A percentile compares a stretch with the other conserved stretches of the same genome.
phyloP scores from a whole-genome alignment of 2,113 vertebrate genomes.

The Hassar affinis region DNA sequence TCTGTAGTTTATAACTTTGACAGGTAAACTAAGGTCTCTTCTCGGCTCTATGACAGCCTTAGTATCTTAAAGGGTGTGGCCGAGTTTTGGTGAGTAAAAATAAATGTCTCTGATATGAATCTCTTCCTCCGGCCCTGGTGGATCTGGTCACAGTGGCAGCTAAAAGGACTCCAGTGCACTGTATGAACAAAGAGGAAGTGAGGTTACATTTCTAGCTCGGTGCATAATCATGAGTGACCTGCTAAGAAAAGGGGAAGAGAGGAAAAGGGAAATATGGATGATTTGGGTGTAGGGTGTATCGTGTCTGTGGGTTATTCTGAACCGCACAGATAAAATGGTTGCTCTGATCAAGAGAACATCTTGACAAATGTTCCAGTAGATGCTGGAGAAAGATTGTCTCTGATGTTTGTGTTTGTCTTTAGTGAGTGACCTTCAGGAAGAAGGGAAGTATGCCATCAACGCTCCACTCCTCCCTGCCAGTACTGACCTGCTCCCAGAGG shows the following conservation, averaged over 20 bases:
- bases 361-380: too few relatives aligned
- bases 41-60: not conserved
- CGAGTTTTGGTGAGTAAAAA: conserved; percentile 1
- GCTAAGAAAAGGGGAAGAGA: conserved; percentile 2
- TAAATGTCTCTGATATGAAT: conserved; percentile 11
- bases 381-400: not conserved
- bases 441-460: conserved; percentile 93
- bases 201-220: not conserved
- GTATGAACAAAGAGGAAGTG: conserved; percentile 11
- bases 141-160: not conserved
- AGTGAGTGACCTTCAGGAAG: conserved; percentile 95
- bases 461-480: conserved; percentile 78
- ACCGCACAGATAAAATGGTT: not conserved
- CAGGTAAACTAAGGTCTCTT: not conserved
- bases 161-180: not conserved
- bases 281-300: not conserved
- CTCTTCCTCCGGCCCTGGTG: conserved; percentile 8
- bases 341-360: not conserved
- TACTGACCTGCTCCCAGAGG: conserved; percentile 84
- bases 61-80: conserved; percentile 12
- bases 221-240: not conserved
- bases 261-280: conserved; percentile 9
- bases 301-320: not conserved
- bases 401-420: conserved; percentile 41
- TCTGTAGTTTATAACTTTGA: not conserved